Evolutionary conservation across 1,140 invertebrate species (phyloP), one percentile per base, ranked within the genome.

Genomic region (Pseudomyrmex pallidus): DNA sequence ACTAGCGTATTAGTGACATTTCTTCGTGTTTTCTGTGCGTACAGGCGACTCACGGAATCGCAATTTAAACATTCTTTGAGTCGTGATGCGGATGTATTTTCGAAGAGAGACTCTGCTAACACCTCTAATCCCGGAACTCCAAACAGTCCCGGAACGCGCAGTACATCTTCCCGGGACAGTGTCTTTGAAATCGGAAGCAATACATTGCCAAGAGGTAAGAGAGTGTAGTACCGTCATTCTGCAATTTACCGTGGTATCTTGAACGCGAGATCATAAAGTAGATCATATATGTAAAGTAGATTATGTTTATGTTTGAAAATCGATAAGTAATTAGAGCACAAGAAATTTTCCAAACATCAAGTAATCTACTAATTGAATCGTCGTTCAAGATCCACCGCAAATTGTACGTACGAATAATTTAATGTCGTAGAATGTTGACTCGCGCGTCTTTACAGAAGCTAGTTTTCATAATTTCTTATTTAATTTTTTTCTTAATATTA

Each of bases 191-290:
- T 91, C 70, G 92, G 93, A 20, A 90, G 85, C 86, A 95, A 96
- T 76, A 95, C 95, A 66, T 92, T 96, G 77, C 96, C 96, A 84
- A 94, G 96, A 95, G 96, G 96, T 96, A 94, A 95, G 93, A 87
- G 76, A 86, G 82, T 83, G 73, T 59, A 72, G 61, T 73, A 85
- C 63, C 59, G 82, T 82, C 70, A 35, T 80, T 85, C 35, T 82
- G 83, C 85, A 84, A 84, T 87, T 90, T 77, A 85, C 67, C 66
- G 84, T 90, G 84, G 84, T 76, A 85, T 66, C 48, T 66, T 82
- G 72, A 20, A 48, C 66, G 62, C 62, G 20, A 35, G 61, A 48
- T 61, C 9, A 57, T 67, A 63, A 74, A 61, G 46, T 17, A n/a
- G 56, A 66, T 46, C 50, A n/a, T 73, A 9, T 5, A 22, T 50